A percentile compares a stretch with the other conserved stretches of the same genome.
phyloP scores from a whole-genome alignment of 2,797 vertebrate species.

The Sebastiscus tertius region DNA sequence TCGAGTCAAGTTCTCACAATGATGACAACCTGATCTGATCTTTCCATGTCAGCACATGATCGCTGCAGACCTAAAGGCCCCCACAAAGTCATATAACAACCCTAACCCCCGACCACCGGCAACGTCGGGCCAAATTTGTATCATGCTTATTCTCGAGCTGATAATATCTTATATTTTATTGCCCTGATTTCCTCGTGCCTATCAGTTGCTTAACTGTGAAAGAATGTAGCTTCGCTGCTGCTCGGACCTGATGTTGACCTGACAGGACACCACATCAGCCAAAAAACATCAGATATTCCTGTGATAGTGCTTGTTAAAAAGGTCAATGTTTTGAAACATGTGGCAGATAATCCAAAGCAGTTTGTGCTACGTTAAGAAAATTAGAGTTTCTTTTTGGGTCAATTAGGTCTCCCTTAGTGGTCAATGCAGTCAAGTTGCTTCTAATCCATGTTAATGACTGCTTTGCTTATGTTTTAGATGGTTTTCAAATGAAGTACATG shows the following conservation, averaged over 20 bases:
- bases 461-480: not conserved
- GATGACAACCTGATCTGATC: not conserved
- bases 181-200: not conserved
- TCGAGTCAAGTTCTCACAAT: not conserved
- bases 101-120: no score
- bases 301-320: not conserved
- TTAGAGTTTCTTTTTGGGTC: not conserved
- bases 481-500: not conserved
- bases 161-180: not conserved
- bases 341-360: not conserved
- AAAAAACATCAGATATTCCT: not conserved
- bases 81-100: not conserved
- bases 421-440: not conserved
- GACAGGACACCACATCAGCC: not conserved
- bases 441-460: not conserved
- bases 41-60: slow-evolving; percentile 1
- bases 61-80: not conserved
- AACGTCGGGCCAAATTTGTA: not conserved
- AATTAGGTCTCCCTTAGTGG: not conserved
- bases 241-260: not conserved
- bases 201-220: not conserved
- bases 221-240: not conserved
- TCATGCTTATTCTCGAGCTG: not conserved
- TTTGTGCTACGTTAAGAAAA: not conserved
- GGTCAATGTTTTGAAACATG: not conserved